phyloP scores from a whole-genome alignment of 2,888 invertebrate genomes.

The Synergus umbraculus region DNA sequence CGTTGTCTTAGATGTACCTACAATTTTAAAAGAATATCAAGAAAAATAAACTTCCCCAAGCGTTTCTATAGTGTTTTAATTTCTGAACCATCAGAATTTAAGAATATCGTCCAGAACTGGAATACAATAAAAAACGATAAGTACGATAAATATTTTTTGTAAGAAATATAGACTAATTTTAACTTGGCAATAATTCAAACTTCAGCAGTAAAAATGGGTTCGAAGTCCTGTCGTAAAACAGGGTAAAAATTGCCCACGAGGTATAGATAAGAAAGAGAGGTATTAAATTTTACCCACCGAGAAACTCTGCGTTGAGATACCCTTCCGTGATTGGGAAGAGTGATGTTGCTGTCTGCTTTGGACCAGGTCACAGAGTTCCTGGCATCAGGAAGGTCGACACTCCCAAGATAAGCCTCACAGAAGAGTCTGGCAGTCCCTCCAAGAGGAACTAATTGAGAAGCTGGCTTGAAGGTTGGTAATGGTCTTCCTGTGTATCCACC shows the following conservation, averaged over 20 bases:
- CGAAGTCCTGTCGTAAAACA: background rate
- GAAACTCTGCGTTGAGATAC: conserved; percentile 60
- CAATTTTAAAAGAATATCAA: background rate
- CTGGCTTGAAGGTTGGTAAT: conserved; percentile 83
- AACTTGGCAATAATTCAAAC: too few species aligned
- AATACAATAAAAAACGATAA: too few species aligned
- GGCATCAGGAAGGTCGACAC: conserved; percentile 86
- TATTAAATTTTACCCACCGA: conserved; percentile 49
- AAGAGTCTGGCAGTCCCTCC: conserved; percentile 84
- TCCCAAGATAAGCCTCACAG: conserved; percentile 89
- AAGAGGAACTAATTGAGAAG: conserved; percentile 82
- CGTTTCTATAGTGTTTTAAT: background rate
- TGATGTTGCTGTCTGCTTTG: conserved; percentile 81
- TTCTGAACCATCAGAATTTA: background rate
- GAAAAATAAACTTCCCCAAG: background rate
- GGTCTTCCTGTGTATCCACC: conserved; percentile 77
- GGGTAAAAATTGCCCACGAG: background rate
- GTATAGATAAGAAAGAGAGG: background rate
- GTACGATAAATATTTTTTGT: too few species aligned
- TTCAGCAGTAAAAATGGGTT: too few species aligned
- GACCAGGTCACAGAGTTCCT: conserved; percentile 86
- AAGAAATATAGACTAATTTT: too few species aligned
- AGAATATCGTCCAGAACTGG: background rate
- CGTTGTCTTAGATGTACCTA: conserved; percentile 1
- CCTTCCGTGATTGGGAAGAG: conserved; percentile 71